Evolutionary conservation across 2,113 vertebrate species (phyloP).

Genomic region (Callorhinus ursinus): DNA sequence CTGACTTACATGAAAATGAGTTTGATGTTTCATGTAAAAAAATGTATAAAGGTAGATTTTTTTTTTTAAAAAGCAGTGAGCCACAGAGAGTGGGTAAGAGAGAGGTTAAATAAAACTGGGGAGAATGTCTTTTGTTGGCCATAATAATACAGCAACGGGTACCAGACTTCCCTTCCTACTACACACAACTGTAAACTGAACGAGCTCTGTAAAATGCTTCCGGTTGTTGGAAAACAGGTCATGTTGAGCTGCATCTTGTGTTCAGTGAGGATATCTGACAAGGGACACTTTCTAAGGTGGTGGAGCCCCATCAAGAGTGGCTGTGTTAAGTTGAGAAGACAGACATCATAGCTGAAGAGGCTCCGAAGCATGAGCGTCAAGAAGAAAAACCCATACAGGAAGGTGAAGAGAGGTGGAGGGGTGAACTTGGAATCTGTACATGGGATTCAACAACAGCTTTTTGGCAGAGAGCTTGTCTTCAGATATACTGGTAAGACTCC

Average conservation of each 20-base stretch:
- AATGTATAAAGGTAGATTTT: background rate
- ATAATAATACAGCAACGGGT: background rate
- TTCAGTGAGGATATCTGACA: background rate
- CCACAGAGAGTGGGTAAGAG: background rate
- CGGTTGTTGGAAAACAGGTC: background rate
- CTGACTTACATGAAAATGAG: background rate
- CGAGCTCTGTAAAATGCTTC: background rate
- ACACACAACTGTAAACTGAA: background rate
- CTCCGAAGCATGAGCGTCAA: background rate
- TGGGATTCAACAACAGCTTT: background rate
- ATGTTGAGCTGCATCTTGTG: fast-evolving
- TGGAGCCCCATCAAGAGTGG: background rate
- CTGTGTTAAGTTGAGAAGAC: background rate
- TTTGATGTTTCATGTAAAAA: background rate
- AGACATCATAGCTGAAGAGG: background rate
- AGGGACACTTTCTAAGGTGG: background rate
- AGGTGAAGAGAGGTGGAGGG: background rate
- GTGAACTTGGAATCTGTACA: background rate
- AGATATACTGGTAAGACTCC: background rate
- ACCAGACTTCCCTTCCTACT: background rate
- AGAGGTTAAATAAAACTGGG: background rate
- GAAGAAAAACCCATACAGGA: background rate
- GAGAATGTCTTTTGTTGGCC: background rate
- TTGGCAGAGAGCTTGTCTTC: background rate
- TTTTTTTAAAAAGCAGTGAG: background rate